Base-by-base conservation (phyloP, 2,797 vertebrate species). In the Squalus acanthias region DNA sequence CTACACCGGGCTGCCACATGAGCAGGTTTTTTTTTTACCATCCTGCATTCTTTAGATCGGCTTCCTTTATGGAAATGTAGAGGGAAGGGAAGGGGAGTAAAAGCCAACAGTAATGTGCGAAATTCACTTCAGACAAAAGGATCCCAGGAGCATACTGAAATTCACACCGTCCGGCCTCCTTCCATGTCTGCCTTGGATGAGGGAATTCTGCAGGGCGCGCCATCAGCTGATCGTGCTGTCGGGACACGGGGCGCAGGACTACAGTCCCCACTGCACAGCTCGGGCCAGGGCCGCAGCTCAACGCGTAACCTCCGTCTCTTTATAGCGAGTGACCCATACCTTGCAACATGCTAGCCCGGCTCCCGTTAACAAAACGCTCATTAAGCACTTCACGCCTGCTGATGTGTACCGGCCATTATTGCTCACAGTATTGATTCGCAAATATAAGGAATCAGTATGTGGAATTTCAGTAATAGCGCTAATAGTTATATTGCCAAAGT, bases 111-210 rank as follows among this genome's bases (percentile, higher is more conserved):
- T n/a, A 93, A 65, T 39, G 33, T 67, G 91, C 7, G 60, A 93
- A 93, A 65, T 67, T 93, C 63, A 67, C 91, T 65, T 39, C 63
- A 39, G 91, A 67, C 91, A 67, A 65, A 93, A 67, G 33, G 63
- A 65, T 67, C 91, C 91, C 91, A 93, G 50, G 63, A 67, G 63
- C 91, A 67, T 7, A 91, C 24, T 91, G 88, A 91, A 91, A 91
- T 63, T 91, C 88, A 91, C 88, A 91, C 88, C 88, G 88, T 17
- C 88, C 57, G 26, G 13, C 88, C 88, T 60, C 39, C 46, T 50
- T 85, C 82, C 46, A 24, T 24, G 39, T 50, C 24, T 91, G 57
- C 53, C 13, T 57, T 13, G 57, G 10, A 17, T 26, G 57, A 33
- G 33, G 53, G 13, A 91, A 91, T 87, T 22, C 10, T 50, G 82